A percentile compares a stretch with the other conserved stretches of the same genome.
Evolutionary conservation across 2,797 vertebrate species (phyloP).

Genomic region (Aldrovandia affinis): DNA sequence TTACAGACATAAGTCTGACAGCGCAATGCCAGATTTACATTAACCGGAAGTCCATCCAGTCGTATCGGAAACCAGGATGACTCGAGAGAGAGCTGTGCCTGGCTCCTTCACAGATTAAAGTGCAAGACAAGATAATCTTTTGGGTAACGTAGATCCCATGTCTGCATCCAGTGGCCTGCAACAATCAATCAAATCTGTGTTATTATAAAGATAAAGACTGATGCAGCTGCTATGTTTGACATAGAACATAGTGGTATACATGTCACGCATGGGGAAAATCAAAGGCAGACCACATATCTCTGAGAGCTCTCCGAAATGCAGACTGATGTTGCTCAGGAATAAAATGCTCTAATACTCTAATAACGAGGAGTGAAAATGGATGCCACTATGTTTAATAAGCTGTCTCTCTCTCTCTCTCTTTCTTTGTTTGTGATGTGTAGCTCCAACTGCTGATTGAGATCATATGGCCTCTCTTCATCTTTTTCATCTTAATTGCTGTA

Average conservation of each 20-base stretch:
- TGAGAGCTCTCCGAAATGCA: no score
- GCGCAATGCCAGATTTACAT: background rate
- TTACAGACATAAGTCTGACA: background rate
- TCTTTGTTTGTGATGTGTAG: slow-evolving; percentile 59
- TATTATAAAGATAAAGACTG: background rate
- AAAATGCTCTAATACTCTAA: background rate
- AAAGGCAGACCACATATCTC: background rate
- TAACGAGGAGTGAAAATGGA: background rate
- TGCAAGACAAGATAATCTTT: background rate
- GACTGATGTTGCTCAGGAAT: background rate
- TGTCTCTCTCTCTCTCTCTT: background rate
- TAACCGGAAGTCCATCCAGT: background rate
- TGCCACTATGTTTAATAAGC: background rate
- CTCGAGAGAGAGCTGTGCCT: background rate
- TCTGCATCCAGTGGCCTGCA: background rate
- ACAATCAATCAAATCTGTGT: background rate
- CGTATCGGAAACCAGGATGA: background rate
- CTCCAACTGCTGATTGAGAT: slow-evolving; percentile 91
- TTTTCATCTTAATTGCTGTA: slow-evolving; percentile 95
- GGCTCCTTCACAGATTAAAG: no score
- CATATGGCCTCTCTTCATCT: slow-evolving; percentile 94
- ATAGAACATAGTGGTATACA: background rate
- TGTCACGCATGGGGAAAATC: background rate
- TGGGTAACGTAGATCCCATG: background rate
- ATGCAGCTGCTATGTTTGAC: background rate